Percentiles rank a stretch among this genome's conserved stretches.
Conservation (phyloP, 2,888 invertebrate species). For the Carpatolechia fugitivella region DNA sequence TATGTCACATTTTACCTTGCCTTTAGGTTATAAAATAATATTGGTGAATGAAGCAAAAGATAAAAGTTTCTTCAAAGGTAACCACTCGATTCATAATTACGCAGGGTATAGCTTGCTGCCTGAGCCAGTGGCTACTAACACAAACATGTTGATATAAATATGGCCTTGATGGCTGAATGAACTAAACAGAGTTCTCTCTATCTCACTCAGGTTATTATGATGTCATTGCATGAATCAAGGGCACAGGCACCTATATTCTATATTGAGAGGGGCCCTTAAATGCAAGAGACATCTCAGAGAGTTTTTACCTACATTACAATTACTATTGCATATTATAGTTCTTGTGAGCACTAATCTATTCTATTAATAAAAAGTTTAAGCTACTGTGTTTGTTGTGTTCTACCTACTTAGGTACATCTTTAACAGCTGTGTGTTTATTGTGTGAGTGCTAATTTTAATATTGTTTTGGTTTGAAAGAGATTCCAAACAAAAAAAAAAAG, state of each 20-base stretch:
- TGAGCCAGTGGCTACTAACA: not conserved
- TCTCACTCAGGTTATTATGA: slow-evolving; percentile 33
- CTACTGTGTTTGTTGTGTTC: not conserved
- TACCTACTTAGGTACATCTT: no score
- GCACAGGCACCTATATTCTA: slow-evolving; percentile 7
- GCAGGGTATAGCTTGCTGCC: slow-evolving; percentile 19
- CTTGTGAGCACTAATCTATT: not conserved
- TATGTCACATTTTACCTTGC: slow-evolving; percentile 7
- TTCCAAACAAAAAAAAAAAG: no score
- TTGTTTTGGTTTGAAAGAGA: no score
- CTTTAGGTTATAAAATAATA: slow-evolving; percentile 44
- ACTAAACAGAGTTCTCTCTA: slow-evolving; percentile 32
- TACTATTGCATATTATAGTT: not conserved
- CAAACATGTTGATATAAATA: not conserved
- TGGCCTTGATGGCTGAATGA: slow-evolving; percentile 33
- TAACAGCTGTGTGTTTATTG: no score
- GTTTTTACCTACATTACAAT: not conserved
- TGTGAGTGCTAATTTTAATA: no score
- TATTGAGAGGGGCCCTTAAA: not conserved
- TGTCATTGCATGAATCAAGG: slow-evolving; percentile 33
- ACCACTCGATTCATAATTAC: slow-evolving; percentile 13
- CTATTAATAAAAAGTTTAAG: not conserved
- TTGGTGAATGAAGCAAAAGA: slow-evolving; percentile 58
- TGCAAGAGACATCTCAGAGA: not conserved
- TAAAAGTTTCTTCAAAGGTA: slow-evolving; percentile 61